Percentiles rank a stretch among this genome's conserved stretches.
Evolutionary conservation across 2,113 vertebrate genomes (phyloP).

Genomic region (Ailurus styani): DNA sequence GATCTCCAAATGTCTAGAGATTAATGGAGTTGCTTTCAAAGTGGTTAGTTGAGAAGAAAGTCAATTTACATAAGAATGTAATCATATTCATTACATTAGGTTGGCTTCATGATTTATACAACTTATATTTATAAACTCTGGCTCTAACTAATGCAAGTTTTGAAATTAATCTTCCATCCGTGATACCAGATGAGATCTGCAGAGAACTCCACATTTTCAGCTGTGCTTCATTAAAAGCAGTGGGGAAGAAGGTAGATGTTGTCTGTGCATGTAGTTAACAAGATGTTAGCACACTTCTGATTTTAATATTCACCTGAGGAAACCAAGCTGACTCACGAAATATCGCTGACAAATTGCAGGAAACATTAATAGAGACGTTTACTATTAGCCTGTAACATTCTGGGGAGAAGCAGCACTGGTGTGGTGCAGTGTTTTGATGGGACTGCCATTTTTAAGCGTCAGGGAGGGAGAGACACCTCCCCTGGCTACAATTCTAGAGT

Average conservation of each 20-base stretch:
- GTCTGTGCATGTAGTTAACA: neutral
- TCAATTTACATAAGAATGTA: conserved; percentile 62
- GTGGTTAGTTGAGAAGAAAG: conserved; percentile 58
- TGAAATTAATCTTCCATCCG: conserved; percentile 49
- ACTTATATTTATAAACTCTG: conserved; percentile 57
- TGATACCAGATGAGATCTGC: neutral
- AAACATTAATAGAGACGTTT: neutral
- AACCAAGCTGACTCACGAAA: neutral
- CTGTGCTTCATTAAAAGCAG: conserved; percentile 12
- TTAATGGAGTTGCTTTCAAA: conserved; percentile 66
- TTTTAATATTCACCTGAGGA: conserved; percentile 12
- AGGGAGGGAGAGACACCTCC: neutral
- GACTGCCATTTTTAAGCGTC: neutral
- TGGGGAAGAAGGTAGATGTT: neutral
- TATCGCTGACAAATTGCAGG: neutral
- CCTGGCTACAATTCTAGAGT: neutral
- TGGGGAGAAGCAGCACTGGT: neutral
- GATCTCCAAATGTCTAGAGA: conserved; percentile 12
- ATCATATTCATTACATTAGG: conserved; percentile 52
- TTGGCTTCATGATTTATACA: conserved; percentile 46
- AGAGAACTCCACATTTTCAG: neutral
- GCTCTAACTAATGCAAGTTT: conserved; percentile 18
- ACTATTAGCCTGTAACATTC: neutral
- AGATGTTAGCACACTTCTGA: neutral
- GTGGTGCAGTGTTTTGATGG: neutral